Conservation (phyloP, 2,797 vertebrate genomes). For the Anisognathus igniventris region DNA sequence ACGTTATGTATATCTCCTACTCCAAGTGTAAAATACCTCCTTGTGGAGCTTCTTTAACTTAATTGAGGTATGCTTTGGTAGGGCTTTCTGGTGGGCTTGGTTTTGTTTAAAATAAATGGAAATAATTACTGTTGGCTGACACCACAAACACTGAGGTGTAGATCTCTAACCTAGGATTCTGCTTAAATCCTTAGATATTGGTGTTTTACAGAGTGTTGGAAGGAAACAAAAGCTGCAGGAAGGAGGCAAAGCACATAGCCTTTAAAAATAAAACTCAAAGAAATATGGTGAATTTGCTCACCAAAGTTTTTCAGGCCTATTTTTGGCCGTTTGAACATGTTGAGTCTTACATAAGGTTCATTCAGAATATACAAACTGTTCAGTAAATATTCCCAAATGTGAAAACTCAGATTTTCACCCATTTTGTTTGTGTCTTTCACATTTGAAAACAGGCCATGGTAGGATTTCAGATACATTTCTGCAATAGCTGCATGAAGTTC, state of each 20-base stretch:
- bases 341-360: constrained; percentile 68
- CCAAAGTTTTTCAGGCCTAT: constrained; percentile 48
- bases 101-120: neutral
- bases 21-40: neutral
- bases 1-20: rapidly evolving
- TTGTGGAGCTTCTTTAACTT: neutral
- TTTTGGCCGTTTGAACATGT: constrained; percentile 67
- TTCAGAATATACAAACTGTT: constrained; percentile 63
- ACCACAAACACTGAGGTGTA: neutral
- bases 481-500: neutral
- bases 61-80: neutral
- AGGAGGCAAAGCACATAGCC: neutral
- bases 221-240: neutral
- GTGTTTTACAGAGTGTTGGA: neutral
- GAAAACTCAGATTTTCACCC: constrained; percentile 55
- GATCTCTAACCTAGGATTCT: neutral
- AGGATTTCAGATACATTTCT: neutral
- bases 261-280: neutral
- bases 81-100: neutral
- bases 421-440: constrained; percentile 53
- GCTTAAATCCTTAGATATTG: neutral
- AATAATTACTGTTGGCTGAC: neutral
- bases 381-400: constrained; percentile 60
- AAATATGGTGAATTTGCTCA: constrained; percentile 6
- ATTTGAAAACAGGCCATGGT: neutral